Evolutionary conservation across 1,140 invertebrate species (phyloP), one percentile per base, ranked within the genome.

Genomic region (Antheraea pernyi): DNA sequence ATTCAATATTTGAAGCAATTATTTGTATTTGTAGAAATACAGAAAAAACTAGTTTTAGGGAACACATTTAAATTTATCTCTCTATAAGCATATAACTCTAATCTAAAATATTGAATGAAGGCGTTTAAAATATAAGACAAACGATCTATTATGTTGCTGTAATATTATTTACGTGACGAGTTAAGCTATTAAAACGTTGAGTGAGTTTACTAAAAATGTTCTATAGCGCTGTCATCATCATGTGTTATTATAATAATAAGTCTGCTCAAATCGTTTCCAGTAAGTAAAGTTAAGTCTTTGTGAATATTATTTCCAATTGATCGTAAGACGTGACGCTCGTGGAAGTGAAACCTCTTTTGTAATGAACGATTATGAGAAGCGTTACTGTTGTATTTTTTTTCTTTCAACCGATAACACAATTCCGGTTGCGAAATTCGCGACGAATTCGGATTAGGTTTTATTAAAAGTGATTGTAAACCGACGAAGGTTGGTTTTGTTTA

Each of bases 261-360:
- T 53, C 16, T 22, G 60, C 60, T 18, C 11, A 37, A 59, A 22
- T 22, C 71, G 9, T 63, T 58, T 83, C 81, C 66, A 83, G 79
- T 73, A 59, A 30, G 16, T 0, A 48, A 36, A 9, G 46, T 53
- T 79, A 75, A 64, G 46, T 81, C 72, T 22, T 30, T 60, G 81
- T 72, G 68, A 77, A 83, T 81, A 84, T 83, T 83, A 84, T 84
- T 84, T 85, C 81, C 77, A 81, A 85, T 86, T 84, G 80, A 76
- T 86, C 85, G 84, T 84, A 85, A 81, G 77, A 88, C 84, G 85
- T 90, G 85, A 88, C 82, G 80, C 71, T 81, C 80, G 78, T 81
- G 84, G 80, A 86, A 86, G 84, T 84, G 84, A 88, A 86, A 88
- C 79, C 75, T 82, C 84, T 88, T 86, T 89, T 87, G 82, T 85